Evolutionary conservation across 2,113 vertebrate species (phyloP), one percentile per base, ranked within the genome.

Genomic region (Erythrocercus mccallii): DNA sequence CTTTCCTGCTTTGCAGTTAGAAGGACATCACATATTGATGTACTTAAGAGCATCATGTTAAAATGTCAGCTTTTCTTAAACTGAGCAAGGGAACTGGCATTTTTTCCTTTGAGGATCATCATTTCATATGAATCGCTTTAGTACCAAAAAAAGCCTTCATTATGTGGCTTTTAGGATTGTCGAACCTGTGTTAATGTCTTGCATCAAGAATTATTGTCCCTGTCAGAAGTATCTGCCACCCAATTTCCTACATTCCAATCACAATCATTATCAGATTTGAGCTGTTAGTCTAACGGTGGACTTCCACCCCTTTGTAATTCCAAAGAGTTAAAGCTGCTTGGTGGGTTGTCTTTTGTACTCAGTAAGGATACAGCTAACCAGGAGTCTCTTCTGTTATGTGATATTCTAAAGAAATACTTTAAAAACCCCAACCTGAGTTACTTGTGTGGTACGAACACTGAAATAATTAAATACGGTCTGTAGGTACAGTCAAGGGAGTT

Each of bases 391-490:
- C 51, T 88, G 48, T 62, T 42, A 9, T 4, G 4, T 70, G 37
- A 16, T 70, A 30, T 10, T 66, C 42, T 37, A 6, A 70, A 84
- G 23, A 64, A 79, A 27, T 69, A 21, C 15, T 76, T 38, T 5
- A 56, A 77, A 28, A 14, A 2, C 0, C 3, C 13, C 53, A 2
- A 0, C 9, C 48, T 69, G 30, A 23, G 24, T 86, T 74, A 12
- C 23, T 27, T 60, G 14, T 3, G 0, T 71, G 19, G 5, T 70
- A 30, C 18, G 18, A 88, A 30, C 15, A 35, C 10, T 54, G 30
- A 30, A 28, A 10, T 54, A 42, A 35, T 47, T 27, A 51, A 88
- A 35, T 85, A 40, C 5, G 19, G 61, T 15, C 61, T 69, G n/a
- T 37, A 10, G 53, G n/a, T 77, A 10, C n/a, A 61, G 54, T 42